Conservation (phyloP, 1,140 invertebrate genomes). For the Vanessa tameamea region DNA sequence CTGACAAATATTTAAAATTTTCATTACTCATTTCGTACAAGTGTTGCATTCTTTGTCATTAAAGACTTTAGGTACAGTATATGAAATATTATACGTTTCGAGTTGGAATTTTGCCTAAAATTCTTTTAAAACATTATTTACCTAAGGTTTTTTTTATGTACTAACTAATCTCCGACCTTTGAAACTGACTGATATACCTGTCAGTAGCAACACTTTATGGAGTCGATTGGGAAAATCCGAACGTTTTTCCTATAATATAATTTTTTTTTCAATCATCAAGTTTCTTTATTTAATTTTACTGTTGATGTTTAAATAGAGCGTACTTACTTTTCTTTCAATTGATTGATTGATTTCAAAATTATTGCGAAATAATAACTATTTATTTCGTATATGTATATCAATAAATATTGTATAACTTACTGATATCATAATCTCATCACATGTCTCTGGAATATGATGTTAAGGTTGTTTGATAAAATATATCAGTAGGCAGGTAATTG, state of each 20-base stretch:
- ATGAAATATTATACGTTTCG: neutral
- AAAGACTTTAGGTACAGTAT: neutral
- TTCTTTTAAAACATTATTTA: conserved; percentile 4
- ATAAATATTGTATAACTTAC: neutral
- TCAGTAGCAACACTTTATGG: neutral
- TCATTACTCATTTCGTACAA: neutral
- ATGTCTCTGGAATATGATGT: conserved; percentile 3
- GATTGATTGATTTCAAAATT: too few species aligned
- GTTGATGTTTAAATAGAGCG: too few species aligned
- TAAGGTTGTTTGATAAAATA: conserved; percentile 13
- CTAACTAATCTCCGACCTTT: neutral
- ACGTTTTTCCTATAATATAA: neutral
- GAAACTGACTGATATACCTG: neutral
- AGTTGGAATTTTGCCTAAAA: conserved; percentile 22
- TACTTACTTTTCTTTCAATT: neutral
- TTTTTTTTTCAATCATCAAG: neutral
- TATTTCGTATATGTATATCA: neutral
- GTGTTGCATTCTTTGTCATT: neutral
- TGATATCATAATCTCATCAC: conserved; percentile 21
- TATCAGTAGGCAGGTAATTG: neutral
- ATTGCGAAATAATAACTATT: too few species aligned
- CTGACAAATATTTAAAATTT: neutral
- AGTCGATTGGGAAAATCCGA: neutral
- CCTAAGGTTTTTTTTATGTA: neutral
- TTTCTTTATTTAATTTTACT: too few species aligned